These are phyloP conservation scores for Morone chrysops DNA, from an alignment of 2,113 vertebrate genomes.

Conservation along the genomic window DNA sequence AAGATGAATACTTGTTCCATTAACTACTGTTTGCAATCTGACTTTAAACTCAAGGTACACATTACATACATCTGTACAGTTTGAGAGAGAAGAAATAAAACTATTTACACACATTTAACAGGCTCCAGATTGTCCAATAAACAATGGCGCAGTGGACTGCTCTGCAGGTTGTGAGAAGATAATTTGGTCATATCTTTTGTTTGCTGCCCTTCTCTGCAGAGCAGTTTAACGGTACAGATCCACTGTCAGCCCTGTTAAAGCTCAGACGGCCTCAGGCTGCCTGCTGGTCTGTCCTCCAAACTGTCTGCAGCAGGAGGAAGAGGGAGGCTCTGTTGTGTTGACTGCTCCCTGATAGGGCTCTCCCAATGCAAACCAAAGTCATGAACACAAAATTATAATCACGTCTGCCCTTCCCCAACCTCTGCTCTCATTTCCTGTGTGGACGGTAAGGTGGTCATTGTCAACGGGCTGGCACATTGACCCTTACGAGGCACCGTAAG, in stretches of 20 bases:
- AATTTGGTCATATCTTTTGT: constrained; percentile 35
- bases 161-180: constrained; percentile 11
- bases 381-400: constrained; percentile 46
- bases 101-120: constrained; percentile 17
- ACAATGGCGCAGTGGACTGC: neutral
- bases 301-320: constrained; percentile 1
- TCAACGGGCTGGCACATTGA: constrained; percentile 11
- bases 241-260: constrained; percentile 2
- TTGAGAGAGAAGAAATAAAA: constrained; percentile 12
- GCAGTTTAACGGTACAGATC: constrained; percentile 3
- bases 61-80: constrained; percentile 12
- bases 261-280: neutral
- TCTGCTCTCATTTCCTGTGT: constrained; percentile 38
- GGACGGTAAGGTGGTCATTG: constrained; percentile 17
- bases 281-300: constrained; percentile 10
- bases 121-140: constrained; percentile 3
- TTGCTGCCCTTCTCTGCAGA: constrained; percentile 15
- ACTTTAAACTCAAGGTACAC: neutral
- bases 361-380: constrained; percentile 21
- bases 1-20: neutral
- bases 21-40: neutral
- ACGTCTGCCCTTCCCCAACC: constrained; percentile 17
- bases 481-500: constrained; percentile 23
- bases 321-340: neutral
- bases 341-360: constrained; percentile 12